phyloP scores from a whole-genome alignment of 2,888 invertebrate genomes.

The Lepidochitona cinerea region DNA sequence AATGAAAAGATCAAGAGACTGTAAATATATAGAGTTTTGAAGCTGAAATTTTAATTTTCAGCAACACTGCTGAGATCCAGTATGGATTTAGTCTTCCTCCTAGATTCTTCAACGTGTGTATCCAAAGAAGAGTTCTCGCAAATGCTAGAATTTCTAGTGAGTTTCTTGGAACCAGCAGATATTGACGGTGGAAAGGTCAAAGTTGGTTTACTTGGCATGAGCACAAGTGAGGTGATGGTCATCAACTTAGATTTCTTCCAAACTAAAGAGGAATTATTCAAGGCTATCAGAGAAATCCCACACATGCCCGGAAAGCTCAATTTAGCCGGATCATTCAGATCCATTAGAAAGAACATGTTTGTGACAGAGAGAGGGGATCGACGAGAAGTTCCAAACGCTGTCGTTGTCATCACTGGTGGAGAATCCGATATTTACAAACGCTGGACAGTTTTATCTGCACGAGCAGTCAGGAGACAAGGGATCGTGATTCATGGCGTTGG shows the following conservation, averaged over 20 bases:
- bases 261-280: not conserved
- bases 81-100: not conserved
- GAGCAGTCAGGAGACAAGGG: not conserved
- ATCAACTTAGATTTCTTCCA: not conserved
- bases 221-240: not conserved
- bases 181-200: not conserved
- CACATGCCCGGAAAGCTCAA: constrained; percentile 27
- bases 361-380: constrained; percentile 24
- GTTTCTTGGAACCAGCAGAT: not conserved
- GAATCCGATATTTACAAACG: constrained; percentile 31
- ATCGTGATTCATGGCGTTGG: not conserved
- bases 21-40: no score
- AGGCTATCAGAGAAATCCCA: constrained; percentile 4
- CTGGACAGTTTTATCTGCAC: constrained; percentile 19
- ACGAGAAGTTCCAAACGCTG: constrained; percentile 25
- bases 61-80: not conserved
- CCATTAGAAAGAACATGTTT: constrained; percentile 24
- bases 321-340: constrained; percentile 26
- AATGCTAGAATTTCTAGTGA: not conserved
- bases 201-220: not conserved
- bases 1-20: no score
- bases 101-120: not conserved
- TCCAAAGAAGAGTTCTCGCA: not conserved
- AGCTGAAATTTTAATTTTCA: no score
- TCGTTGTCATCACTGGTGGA: constrained; percentile 32